Conservation (phyloP, 2,888 invertebrate species). For the Hypomecis atomaria region DNA sequence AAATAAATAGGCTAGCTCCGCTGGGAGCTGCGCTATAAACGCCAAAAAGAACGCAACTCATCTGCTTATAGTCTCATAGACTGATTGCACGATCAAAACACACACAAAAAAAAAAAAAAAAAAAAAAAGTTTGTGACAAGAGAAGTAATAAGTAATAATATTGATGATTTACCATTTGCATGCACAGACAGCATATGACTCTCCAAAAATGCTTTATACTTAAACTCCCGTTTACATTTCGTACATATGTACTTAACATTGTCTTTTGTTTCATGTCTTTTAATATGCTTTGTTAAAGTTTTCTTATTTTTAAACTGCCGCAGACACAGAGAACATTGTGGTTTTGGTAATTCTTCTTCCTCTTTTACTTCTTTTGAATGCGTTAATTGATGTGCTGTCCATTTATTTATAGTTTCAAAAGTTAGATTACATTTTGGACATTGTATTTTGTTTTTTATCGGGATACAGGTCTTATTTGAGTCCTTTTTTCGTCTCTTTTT, state of each 20-base stretch:
- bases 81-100: no score
- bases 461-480: conserved; percentile 26
- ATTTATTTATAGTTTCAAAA: conserved; percentile 47
- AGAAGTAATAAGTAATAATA: no score
- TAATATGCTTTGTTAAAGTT: conserved; percentile 64
- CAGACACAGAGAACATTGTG: conserved; percentile 68
- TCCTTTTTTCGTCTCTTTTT: conserved; percentile 41
- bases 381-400: conserved; percentile 44
- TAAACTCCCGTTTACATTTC: conserved; percentile 80
- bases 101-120: no score
- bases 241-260: conserved; percentile 60
- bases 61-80: no score
- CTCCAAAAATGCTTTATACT: conserved; percentile 81
- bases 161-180: conserved; percentile 51
- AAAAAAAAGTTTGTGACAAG: no score
- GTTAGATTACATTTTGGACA: conserved; percentile 46
- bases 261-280: conserved; percentile 60
- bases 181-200: conserved; percentile 79
- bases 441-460: conserved; percentile 36
- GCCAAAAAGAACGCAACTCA: no score
- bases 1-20: no score
- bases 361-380: conserved; percentile 5
- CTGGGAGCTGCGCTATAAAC: no score
- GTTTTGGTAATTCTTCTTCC: conserved; percentile 39
- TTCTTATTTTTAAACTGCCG: conserved; percentile 66